Conservation (phyloP, 1,140 invertebrate species). For the Pomacea maculata region DNA sequence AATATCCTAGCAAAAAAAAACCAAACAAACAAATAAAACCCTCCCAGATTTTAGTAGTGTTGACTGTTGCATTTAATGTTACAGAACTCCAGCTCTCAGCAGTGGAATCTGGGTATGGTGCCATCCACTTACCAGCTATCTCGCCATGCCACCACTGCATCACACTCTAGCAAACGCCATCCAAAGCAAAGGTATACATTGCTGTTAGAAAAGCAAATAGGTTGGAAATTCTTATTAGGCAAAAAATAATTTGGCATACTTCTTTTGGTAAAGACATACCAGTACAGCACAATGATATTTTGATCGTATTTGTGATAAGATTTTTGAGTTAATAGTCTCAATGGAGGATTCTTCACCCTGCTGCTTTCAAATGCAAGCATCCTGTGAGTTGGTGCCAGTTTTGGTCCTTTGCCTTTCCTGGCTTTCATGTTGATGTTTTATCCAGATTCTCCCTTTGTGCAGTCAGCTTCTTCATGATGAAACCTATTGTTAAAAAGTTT, state of each 20-base stretch:
- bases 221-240: not conserved
- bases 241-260: not conserved
- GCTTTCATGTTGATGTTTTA: not conserved
- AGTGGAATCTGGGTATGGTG: constrained; percentile 57
- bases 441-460: too few relatives aligned
- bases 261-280: not conserved
- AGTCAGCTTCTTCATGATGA: not conserved
- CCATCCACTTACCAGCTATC: constrained; percentile 45
- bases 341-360: too few relatives aligned
- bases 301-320: not conserved
- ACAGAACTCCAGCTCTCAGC: constrained; percentile 47
- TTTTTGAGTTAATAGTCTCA: too few relatives aligned
- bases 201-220: too few relatives aligned
- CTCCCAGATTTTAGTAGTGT: not conserved
- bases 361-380: too few relatives aligned
- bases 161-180: constrained; percentile 48
- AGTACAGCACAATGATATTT: not conserved
- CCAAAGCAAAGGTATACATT: constrained; percentile 51
- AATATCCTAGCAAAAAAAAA: not conserved
- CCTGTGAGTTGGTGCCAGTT: not conserved
- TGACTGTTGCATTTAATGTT: not conserved
- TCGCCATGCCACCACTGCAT: constrained; percentile 38
- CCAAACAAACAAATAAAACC: too few relatives aligned
- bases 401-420: not conserved
- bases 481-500: not conserved